phyloP scores from a whole-genome alignment of 2,888 invertebrate species.

The Andrena flavipes region DNA sequence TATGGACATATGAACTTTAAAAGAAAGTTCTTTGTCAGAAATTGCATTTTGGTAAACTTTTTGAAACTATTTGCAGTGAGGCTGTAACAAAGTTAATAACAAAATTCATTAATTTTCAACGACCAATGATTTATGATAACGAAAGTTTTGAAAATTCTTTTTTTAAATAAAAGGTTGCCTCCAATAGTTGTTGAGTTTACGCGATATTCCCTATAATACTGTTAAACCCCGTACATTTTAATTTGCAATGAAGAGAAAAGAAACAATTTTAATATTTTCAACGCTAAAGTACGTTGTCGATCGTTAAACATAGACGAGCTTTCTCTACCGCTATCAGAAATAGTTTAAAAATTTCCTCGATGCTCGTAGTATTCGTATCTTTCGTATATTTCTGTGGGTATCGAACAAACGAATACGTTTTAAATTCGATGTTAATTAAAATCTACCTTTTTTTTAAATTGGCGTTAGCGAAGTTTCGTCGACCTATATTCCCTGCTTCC shows the following conservation, averaged over 20 bases:
- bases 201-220: neutral
- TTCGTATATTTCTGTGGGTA: neutral
- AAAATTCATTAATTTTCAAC: neutral
- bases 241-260: neutral
- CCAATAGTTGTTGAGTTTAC: neutral
- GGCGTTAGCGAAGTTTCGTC: neutral
- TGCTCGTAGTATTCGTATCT: neutral
- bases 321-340: too few species aligned
- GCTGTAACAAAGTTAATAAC: neutral
- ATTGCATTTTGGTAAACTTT: too few species aligned
- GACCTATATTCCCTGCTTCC: neutral
- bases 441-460: neutral
- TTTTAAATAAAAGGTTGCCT: neutral
- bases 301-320: neutral
- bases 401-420: neutral
- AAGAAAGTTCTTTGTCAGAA: too few species aligned
- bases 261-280: neutral
- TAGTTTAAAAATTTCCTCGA: neutral
- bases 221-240: neutral
- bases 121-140: neutral
- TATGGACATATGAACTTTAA: too few species aligned
- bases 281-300: neutral
- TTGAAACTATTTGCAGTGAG: neutral
- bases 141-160: neutral
- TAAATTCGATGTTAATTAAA: constrained; percentile 2